These are phyloP conservation scores for Leptinotarsa lineolata DNA, from an alignment of 1,140 invertebrate genomes.

Conservation along the genomic window DNA sequence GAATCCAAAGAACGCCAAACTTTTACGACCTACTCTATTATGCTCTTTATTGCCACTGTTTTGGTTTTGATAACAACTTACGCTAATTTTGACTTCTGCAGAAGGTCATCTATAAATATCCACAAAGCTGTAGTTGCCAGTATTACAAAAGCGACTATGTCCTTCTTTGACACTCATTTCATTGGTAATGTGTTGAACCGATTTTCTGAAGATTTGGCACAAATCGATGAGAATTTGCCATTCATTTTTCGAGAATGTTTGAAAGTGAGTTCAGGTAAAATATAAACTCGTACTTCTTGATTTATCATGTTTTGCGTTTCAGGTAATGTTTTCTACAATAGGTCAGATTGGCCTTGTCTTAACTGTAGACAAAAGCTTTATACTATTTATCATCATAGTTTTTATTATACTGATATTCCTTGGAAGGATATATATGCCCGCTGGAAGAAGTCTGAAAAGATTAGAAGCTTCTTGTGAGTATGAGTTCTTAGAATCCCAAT, in stretches of 20 bases:
- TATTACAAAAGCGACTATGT: constrained; percentile 65
- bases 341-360: background rate
- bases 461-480: constrained; percentile 67
- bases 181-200: constrained; percentile 64
- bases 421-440: constrained; percentile 63
- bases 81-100: constrained; percentile 60
- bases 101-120: constrained; percentile 66
- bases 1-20: constrained; percentile 15
- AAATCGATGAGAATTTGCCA: constrained; percentile 69
- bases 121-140: constrained; percentile 69
- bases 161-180: constrained; percentile 67
- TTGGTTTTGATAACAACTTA: constrained; percentile 48
- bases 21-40: constrained; percentile 31
- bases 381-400: constrained; percentile 58
- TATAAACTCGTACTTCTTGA: too few relatives aligned
- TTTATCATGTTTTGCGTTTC: background rate
- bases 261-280: constrained; percentile 15
- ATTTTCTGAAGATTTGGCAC: constrained; percentile 67
- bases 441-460: constrained; percentile 67
- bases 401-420: constrained; percentile 60
- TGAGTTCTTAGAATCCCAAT: constrained; percentile 58
- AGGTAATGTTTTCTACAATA: constrained; percentile 4
- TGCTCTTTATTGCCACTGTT: constrained; percentile 21
- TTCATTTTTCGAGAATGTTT: constrained; percentile 17
- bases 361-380: background rate